Evolutionary conservation across 2,888 invertebrate genomes (phyloP).

Genomic region (Trichopoda pennipes): DNA sequence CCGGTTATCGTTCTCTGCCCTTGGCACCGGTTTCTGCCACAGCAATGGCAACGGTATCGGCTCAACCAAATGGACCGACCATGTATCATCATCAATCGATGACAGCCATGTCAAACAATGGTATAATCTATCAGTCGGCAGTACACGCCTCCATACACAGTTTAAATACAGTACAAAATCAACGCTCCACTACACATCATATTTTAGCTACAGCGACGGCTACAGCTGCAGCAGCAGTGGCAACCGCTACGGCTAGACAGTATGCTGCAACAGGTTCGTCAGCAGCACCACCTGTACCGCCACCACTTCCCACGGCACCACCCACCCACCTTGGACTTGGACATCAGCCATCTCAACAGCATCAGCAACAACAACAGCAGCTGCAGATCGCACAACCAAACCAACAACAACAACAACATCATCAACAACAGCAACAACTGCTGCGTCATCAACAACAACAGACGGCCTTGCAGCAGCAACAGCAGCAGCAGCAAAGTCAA

Average conservation of each 20-base stretch:
- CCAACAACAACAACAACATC: conserved; percentile 63
- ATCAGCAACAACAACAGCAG: conserved; percentile 50
- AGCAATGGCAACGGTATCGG: conserved; percentile 74
- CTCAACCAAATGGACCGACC: conserved; percentile 74
- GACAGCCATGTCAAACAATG: conserved; percentile 80
- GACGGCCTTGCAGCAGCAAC: conserved; percentile 68
- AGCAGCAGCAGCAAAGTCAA: conserved; percentile 63
- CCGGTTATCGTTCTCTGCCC: conserved; percentile 76
- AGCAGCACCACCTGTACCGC: conserved; percentile 62
- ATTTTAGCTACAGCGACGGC: conserved; percentile 78
- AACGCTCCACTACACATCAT: conserved; percentile 78
- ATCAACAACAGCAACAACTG: conserved; percentile 69
- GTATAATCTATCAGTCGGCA: conserved; percentile 81
- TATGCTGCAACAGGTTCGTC: conserved; percentile 67
- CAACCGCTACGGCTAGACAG: conserved; percentile 72
- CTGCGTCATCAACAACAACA: conserved; percentile 72
- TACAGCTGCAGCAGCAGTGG: conserved; percentile 73
- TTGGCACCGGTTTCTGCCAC: conserved; percentile 77
- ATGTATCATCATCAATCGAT: conserved; percentile 80
- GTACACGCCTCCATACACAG: conserved; percentile 80
- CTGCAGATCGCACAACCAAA: conserved; percentile 38
- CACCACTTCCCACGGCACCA: conserved; percentile 51
- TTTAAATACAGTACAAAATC: conserved; percentile 79
- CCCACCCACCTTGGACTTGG: conserved; percentile 69
- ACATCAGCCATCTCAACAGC: conserved; percentile 53